phyloP scores from a whole-genome alignment of 2,888 invertebrate genomes.

The Cryptocephalus primarius region DNA sequence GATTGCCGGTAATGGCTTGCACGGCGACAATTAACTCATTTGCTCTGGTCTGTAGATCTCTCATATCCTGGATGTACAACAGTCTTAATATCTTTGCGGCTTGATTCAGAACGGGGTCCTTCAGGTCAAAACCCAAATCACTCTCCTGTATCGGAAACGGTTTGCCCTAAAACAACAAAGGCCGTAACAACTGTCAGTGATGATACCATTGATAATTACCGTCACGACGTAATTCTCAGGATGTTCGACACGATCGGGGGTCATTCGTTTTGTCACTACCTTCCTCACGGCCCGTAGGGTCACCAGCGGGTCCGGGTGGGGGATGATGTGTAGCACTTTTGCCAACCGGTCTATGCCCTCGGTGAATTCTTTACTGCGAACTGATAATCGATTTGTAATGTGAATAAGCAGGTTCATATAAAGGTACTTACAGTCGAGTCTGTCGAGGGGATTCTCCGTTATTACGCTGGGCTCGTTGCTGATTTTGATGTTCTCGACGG shows the following conservation, averaged over 20 bases:
- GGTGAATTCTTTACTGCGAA: slow-evolving; percentile 72
- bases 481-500: slow-evolving; percentile 49
- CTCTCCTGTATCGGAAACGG: slow-evolving; percentile 59
- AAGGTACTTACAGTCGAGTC: slow-evolving; percentile 66
- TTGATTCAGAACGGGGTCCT: slow-evolving; percentile 53
- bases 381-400: slow-evolving; percentile 37
- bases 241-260: slow-evolving; percentile 46
- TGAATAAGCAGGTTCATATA: slow-evolving; percentile 27
- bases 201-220: slow-evolving; percentile 6
- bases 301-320: slow-evolving; percentile 70
- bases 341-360: slow-evolving; percentile 72
- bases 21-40: slow-evolving; percentile 91
- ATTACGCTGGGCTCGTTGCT: slow-evolving; percentile 58
- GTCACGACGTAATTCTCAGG: slow-evolving; percentile 39
- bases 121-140: slow-evolving; percentile 54
- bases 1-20: slow-evolving; percentile 89
- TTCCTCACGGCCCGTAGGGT: slow-evolving; percentile 60
- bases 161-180: slow-evolving; percentile 41
- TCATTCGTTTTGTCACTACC: slow-evolving; percentile 48
- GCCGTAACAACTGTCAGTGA: not conserved
- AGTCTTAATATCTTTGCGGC: slow-evolving; percentile 69
- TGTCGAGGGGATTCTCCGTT: slow-evolving; percentile 74
- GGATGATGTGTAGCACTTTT: slow-evolving; percentile 64
- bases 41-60: slow-evolving; percentile 82
- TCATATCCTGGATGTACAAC: slow-evolving; percentile 72